These are phyloP conservation scores for Glossosoma conforme DNA, from an alignment of 1,140 invertebrate species.

Conservation along the genomic window DNA sequence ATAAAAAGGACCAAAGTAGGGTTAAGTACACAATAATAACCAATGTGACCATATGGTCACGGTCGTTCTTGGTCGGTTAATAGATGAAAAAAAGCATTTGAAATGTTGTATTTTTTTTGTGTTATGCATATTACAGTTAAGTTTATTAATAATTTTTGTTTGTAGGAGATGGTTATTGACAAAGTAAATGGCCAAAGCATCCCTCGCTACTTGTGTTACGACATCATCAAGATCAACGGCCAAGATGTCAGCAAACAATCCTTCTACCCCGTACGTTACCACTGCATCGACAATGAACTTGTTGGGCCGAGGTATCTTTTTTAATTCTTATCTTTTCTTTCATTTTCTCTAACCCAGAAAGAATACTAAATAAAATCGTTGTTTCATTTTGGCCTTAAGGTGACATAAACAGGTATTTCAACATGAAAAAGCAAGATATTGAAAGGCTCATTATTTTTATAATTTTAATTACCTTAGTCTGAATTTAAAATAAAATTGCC, in stretches of 20 bases:
- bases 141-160: slow-evolving; percentile 9
- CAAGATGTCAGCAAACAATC: slow-evolving; percentile 70
- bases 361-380: too few relatives aligned
- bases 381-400: too few relatives aligned
- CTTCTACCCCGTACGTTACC: slow-evolving; percentile 71
- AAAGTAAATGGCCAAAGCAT: slow-evolving; percentile 67
- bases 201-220: slow-evolving; percentile 92
- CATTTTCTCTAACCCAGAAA: too few relatives aligned
- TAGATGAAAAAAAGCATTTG: too few relatives aligned
- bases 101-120: slow-evolving; percentile 2
- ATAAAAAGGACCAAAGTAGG: too few relatives aligned
- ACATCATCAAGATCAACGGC: slow-evolving; percentile 82
- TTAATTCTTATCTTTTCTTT: not conserved
- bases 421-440: too few relatives aligned
- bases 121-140: not conserved
- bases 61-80: too few relatives aligned
- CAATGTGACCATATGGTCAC: too few relatives aligned
- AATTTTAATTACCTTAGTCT: too few relatives aligned
- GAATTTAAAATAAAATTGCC: not conserved
- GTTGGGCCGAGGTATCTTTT: slow-evolving; percentile 43
- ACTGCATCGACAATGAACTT: slow-evolving; percentile 71
- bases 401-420: too few relatives aligned
- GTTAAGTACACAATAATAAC: too few relatives aligned
- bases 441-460: too few relatives aligned
- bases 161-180: slow-evolving; percentile 91